A percentile compares a stretch with the other conserved stretches of the same genome.
Evolutionary conservation across 2,113 vertebrate species (phyloP).

Genomic region (Chaetorhynchus papuensis): DNA sequence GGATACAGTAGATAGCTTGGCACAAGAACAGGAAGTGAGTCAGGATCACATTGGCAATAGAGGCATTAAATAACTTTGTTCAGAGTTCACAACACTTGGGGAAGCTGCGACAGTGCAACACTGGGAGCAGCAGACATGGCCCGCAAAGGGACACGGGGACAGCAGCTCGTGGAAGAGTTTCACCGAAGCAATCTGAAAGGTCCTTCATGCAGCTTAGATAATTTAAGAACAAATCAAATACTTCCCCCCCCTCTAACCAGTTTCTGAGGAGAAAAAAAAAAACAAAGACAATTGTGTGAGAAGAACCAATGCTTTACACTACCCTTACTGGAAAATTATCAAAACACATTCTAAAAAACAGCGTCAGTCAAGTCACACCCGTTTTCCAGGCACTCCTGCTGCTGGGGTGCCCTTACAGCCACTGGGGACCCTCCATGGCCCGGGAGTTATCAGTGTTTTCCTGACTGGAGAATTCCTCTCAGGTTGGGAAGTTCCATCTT

Average conservation of each 20-base stretch:
- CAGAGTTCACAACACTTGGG: not conserved
- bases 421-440: conserved; percentile 92
- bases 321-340: not conserved
- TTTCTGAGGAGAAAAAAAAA: not conserved
- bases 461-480: conserved; percentile 67
- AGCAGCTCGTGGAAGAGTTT: conserved; percentile 28
- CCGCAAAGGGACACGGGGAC: not conserved
- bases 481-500: conserved; percentile 60
- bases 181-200: conserved; percentile 27
- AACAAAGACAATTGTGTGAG: not conserved
- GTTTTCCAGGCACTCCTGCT: conserved; percentile 41
- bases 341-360: not conserved
- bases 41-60: conserved; percentile 31
- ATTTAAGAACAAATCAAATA: conserved; percentile 15
- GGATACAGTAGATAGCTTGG: conserved; percentile 63
- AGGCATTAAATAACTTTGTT: conserved; percentile 30
- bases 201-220: conserved; percentile 63
- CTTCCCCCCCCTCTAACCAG: not conserved
- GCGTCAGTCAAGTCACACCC: conserved; percentile 46
- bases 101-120: conserved; percentile 35
- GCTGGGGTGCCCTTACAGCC: conserved; percentile 74
- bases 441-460: conserved; percentile 84
- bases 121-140: not conserved
- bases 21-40: conserved; percentile 46
- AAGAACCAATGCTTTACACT: not conserved